These are phyloP conservation scores for Formicarius rufipectus DNA, from an alignment of 2,113 vertebrate species.

Conservation along the genomic window DNA sequence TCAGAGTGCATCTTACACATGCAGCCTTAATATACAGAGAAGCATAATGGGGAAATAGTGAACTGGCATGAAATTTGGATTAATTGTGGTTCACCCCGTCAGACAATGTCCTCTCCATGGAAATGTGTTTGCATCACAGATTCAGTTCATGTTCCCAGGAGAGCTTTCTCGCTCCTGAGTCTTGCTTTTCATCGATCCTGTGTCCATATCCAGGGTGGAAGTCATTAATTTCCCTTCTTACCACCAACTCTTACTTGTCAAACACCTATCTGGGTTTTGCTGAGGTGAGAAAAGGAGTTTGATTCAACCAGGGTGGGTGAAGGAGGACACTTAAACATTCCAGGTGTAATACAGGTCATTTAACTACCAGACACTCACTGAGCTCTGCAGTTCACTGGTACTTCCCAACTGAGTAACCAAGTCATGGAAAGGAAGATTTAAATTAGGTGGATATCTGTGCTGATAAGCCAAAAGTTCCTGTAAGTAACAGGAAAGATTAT, in stretches of 20 bases:
- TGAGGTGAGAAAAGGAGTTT: neutral
- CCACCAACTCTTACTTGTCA: neutral
- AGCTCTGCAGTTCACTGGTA: neutral
- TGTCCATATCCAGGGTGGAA: neutral
- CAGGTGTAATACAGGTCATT: neutral
- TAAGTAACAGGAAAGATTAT: neutral
- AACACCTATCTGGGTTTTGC: neutral
- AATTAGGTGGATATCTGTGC: neutral
- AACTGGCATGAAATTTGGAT: neutral
- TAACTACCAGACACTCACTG: neutral
- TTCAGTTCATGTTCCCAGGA: neutral
- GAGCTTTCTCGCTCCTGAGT: neutral
- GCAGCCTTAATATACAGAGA: neutral
- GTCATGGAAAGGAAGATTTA: neutral
- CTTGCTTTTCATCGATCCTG: neutral
- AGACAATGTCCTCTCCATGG: neutral
- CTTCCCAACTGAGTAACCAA: neutral
- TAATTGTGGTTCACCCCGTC: neutral
- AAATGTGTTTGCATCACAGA: neutral
- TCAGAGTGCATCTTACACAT: neutral
- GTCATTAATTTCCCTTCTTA: slow-evolving; percentile 20
- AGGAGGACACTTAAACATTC: neutral
- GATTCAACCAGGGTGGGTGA: neutral
- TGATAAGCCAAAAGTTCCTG: neutral
- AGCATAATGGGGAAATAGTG: neutral